Evolutionary conservation across 2,113 vertebrate genomes (phyloP).

Genomic region (Salvator merianae): DNA sequence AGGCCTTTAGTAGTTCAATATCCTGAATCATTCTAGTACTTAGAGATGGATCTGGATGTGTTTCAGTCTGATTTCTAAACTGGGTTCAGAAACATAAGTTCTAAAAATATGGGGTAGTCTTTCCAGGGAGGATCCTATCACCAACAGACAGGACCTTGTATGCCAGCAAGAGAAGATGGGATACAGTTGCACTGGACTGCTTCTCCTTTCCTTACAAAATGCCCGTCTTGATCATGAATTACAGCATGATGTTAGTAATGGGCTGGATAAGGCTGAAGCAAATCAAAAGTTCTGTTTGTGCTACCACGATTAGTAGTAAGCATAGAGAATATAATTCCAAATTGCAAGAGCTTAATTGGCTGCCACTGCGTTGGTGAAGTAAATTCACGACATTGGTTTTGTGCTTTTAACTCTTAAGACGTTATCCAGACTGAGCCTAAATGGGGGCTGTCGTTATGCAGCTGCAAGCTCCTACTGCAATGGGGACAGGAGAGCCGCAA

Average conservation of each 20-base stretch:
- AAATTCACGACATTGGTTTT: no score
- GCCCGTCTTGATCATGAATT: not conserved
- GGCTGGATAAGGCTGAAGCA: not conserved
- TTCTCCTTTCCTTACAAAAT: not conserved
- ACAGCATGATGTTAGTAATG: not conserved
- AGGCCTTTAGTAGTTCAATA: not conserved
- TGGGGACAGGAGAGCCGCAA: no score
- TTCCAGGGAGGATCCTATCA: not conserved
- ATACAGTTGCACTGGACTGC: not conserved
- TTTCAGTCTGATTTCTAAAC: not conserved
- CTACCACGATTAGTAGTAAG: no score
- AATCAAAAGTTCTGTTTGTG: no score
- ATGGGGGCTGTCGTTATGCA: no score
- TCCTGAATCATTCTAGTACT: not conserved
- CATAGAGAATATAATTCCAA: no score
- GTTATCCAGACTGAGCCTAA: no score
- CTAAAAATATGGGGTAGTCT: not conserved
- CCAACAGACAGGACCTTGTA: not conserved
- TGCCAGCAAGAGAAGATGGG: not conserved
- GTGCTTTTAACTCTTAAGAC: no score
- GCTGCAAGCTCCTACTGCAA: no score
- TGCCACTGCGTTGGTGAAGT: no score
- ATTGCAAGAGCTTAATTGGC: no score
- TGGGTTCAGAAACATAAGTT: not conserved
- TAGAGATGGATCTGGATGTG: not conserved